Base-by-base conservation (phyloP, 2,113 vertebrate species). In the Hemibagrus wyckioides region DNA sequence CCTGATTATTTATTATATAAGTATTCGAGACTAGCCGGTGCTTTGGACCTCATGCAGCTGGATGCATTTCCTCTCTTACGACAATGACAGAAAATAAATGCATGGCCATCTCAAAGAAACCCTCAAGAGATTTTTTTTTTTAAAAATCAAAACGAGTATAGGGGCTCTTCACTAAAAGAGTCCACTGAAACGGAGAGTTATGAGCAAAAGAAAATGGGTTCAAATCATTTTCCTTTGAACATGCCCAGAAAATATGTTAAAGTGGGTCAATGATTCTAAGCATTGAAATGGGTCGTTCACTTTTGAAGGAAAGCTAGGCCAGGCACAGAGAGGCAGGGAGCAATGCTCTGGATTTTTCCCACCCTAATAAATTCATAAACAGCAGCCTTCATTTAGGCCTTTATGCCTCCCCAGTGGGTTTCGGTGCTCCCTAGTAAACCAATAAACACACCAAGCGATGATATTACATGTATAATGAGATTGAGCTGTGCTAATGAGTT, bases 401-500 rank as follows among this genome's bases (percentile, higher is more conserved):
- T 69, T 50, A 86, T 75, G 41, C 54, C 84, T 69, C 39, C 75
- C 69, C 75, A 33, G 14, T 56, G 86, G 57, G 63, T 73, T 84
- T 39, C 48, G 33, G 79, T 54, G 69, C 39, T 89, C 84, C 86
- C 84, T 82, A 89, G 86, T 89, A 91, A 91, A 92, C 93, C 91
- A 92, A 90, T 85, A 88, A 92, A 90, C 54, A 89, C 89, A 90
- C 89, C 89, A 91, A 86, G 82, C 77, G 89, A 85, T 91, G 91
- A 89, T 89, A 92, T 90, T 91, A 65, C 36, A 86, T 83, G 88
- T 90, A 91, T 94, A 92, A 92, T 92, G 90, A 91, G 88, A 93
- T 92, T 92, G 90, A 90, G 90, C 33, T 36, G 86, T 90, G 90
- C 88, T 93, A 93, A 91, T 92, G 84, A 93, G 92, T 91, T 91